Evolutionary conservation across 2,113 vertebrate genomes (phyloP).

Genomic region (Xenopus borealis): DNA sequence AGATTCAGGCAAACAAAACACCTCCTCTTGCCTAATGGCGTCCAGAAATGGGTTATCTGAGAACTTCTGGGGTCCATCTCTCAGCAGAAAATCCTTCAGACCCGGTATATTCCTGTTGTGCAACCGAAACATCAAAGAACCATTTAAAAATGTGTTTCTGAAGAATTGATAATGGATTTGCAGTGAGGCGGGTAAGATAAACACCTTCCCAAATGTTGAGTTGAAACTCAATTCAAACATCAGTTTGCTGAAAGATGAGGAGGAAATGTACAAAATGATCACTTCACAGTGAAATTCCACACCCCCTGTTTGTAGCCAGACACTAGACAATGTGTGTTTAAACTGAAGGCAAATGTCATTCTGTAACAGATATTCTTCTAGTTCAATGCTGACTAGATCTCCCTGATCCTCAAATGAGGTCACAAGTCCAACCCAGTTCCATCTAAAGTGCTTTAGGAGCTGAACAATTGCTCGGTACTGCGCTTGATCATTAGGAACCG

Average conservation of each 20-base stretch:
- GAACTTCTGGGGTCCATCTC: neutral
- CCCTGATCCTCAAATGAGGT: neutral
- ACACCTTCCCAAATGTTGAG: neutral
- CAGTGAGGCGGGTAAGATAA: neutral
- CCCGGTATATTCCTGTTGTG: neutral
- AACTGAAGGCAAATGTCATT: neutral
- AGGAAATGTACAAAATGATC: neutral
- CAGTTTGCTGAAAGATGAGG: neutral
- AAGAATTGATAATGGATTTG: neutral
- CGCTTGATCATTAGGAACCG: neutral
- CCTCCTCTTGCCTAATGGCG: neutral
- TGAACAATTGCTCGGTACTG: slow-evolving; percentile 1
- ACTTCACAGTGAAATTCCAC: neutral
- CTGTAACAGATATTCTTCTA: neutral
- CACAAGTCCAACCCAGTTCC: slow-evolving; percentile 20
- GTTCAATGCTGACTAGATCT: neutral
- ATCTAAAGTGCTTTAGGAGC: slow-evolving; percentile 12
- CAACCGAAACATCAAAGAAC: neutral
- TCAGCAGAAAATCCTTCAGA: neutral
- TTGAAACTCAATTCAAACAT: neutral
- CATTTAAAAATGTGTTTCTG: neutral
- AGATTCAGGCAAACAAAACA: neutral
- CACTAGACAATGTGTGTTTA: neutral
- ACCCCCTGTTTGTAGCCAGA: no score
- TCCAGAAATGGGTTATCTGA: neutral